These are phyloP conservation scores for Hypselothyrea guttata DNA, from an alignment of 2,888 invertebrate species.

Conservation along the genomic window DNA sequence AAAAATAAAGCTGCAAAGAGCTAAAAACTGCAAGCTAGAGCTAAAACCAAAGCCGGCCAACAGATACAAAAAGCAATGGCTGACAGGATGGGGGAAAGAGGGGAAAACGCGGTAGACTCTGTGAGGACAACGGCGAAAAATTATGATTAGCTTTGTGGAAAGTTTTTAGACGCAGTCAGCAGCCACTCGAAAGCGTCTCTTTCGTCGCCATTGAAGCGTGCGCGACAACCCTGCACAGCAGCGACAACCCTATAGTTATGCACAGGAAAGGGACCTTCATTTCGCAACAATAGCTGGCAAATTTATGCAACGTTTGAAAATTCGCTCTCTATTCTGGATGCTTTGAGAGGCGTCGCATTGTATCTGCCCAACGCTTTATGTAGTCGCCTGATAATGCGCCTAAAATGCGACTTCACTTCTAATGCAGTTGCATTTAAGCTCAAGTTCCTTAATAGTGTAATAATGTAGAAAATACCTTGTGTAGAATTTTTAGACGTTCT, in stretches of 20 bases:
- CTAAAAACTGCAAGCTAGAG: constrained; percentile 56
- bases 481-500: no score
- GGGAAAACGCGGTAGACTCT: constrained; percentile 4
- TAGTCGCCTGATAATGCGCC: constrained; percentile 62
- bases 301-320: constrained; percentile 61
- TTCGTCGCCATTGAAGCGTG: constrained; percentile 38
- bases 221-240: background rate
- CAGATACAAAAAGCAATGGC: constrained; percentile 7
- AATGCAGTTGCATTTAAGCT: no score
- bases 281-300: constrained; percentile 42
- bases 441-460: no score
- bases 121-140: constrained; percentile 53
- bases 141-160: constrained; percentile 71
- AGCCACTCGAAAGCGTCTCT: constrained; percentile 49
- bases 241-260: constrained; percentile 18
- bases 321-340: constrained; percentile 41
- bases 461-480: no score
- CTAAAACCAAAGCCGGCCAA: constrained; percentile 43
- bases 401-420: constrained; percentile 35
- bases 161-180: constrained; percentile 54
- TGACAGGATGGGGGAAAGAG: background rate
- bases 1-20: constrained; percentile 59
- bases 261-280: constrained; percentile 1
- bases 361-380: constrained; percentile 26
- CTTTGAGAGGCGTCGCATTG: constrained; percentile 27